Conservation (phyloP, 2,888 invertebrate genomes). For the Amaurobius ferox region DNA sequence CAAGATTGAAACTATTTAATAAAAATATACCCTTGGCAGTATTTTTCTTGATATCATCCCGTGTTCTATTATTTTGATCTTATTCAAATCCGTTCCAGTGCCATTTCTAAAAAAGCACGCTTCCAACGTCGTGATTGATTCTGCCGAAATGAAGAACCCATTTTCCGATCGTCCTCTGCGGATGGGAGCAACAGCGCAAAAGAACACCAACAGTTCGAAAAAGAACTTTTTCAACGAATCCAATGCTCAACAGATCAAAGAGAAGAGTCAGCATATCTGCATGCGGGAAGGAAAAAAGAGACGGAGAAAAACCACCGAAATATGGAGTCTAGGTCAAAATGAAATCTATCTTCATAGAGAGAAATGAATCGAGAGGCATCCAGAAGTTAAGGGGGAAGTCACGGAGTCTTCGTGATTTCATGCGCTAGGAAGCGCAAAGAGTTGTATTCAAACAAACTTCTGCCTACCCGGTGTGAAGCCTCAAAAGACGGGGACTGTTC, state of each 20-base stretch:
- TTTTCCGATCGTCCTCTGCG: too few species aligned
- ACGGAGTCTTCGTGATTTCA: constrained; percentile 58
- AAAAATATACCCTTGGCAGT: too few species aligned
- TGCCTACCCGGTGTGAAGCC: constrained; percentile 15
- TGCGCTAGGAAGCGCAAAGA: constrained; percentile 60
- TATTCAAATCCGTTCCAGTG: too few species aligned
- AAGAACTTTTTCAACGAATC: constrained; percentile 13
- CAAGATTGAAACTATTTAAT: too few species aligned
- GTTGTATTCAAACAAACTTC: constrained; percentile 66
- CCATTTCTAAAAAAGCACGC: too few species aligned
- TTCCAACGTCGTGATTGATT: too few species aligned
- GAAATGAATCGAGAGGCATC: constrained; percentile 56
- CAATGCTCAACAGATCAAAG: constrained; percentile 68
- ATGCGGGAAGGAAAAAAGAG: neutral
- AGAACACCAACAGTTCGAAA: neutral
- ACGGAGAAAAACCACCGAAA: neutral
- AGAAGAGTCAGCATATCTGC: constrained; percentile 1
- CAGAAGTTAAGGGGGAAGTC: constrained; percentile 33
- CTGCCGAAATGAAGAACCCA: too few species aligned
- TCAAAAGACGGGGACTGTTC: neutral
- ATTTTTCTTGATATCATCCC: too few species aligned
- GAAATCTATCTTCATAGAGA: constrained; percentile 69
- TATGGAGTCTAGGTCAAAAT: constrained; percentile 51
- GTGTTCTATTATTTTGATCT: too few species aligned
- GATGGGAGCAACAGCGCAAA: neutral